These are phyloP conservation scores for Slavum lentiscoides DNA, from an alignment of 2,888 invertebrate species.

Conservation along the genomic window DNA sequence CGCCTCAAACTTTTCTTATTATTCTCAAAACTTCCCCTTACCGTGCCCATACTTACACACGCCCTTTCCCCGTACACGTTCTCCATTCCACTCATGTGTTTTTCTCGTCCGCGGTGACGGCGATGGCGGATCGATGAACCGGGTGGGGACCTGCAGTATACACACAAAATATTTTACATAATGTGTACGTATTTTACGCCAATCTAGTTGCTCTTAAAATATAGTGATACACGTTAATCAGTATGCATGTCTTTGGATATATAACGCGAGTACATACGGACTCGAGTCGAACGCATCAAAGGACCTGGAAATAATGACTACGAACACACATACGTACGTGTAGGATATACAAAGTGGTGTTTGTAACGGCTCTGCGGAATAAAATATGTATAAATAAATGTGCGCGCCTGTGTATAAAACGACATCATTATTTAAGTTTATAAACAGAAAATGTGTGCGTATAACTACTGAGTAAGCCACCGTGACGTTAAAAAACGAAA, in stretches of 20 bases:
- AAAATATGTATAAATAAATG: background rate
- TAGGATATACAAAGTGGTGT: too few species aligned
- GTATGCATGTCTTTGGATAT: background rate
- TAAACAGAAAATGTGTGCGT: background rate
- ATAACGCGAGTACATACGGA: background rate
- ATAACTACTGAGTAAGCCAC: background rate
- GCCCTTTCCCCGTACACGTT: background rate
- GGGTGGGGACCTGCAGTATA: too few species aligned
- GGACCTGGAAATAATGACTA: background rate
- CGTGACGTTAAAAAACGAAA: too few species aligned
- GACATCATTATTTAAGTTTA: background rate
- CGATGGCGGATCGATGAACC: background rate
- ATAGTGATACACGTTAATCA: background rate
- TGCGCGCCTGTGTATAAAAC: background rate
- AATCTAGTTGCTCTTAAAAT: background rate
- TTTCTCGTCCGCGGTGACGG: background rate
- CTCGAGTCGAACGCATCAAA: background rate
- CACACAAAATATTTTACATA: background rate
- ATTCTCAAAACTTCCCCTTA: too few species aligned
- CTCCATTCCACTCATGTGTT: background rate
- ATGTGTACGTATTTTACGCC: background rate
- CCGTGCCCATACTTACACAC: too few species aligned
- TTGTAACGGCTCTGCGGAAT: background rate
- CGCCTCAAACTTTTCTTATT: too few species aligned
- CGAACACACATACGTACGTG: background rate